Percentiles rank a stretch among this genome's conserved stretches.
phyloP scores from a whole-genome alignment of 2,888 invertebrate genomes.

The Lasioglossum figueresi region DNA sequence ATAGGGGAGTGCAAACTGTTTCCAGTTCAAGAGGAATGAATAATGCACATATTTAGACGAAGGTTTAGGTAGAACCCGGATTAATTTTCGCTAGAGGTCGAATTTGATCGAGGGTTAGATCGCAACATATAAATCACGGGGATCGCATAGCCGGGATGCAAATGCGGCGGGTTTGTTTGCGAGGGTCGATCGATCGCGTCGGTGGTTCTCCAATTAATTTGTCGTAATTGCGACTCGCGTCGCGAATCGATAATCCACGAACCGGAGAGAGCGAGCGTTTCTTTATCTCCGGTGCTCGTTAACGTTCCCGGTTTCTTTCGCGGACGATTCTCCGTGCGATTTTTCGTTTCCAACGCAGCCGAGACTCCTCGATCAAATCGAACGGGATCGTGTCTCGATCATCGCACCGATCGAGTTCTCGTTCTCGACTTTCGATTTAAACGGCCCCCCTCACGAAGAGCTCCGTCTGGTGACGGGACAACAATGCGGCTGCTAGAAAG shows the following conservation, averaged over 20 bases:
- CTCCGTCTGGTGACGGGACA: slow-evolving; percentile 36
- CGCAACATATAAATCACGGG: slow-evolving; percentile 67
- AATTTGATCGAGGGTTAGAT: slow-evolving; percentile 20
- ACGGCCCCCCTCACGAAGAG: slow-evolving; percentile 24
- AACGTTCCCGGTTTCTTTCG: background rate
- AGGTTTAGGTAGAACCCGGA: background rate
- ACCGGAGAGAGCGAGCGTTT: background rate
- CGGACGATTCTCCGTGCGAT: background rate
- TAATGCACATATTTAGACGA: background rate
- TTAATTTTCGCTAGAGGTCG: background rate
- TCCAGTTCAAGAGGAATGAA: background rate
- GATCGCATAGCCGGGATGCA: slow-evolving; percentile 52
- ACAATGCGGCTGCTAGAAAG: slow-evolving; percentile 68
- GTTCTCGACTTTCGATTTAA: slow-evolving; percentile 43
- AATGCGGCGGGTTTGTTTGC: slow-evolving; percentile 42
- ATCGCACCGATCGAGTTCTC: slow-evolving; percentile 2
- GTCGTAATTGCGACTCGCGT: slow-evolving; percentile 61
- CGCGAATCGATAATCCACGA: slow-evolving; percentile 6
- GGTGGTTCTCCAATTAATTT: slow-evolving; percentile 64
- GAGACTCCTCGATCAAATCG: background rate
- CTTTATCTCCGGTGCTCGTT: background rate
- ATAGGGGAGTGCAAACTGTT: background rate
- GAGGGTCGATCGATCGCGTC: slow-evolving; percentile 41
- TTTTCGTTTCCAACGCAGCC: background rate
- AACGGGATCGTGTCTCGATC: slow-evolving; percentile 19